A percentile compares a stretch with the other conserved stretches of the same genome.
Evolutionary conservation across 2,797 vertebrate genomes (phyloP).

Genomic region (Aythya fuligula): DNA sequence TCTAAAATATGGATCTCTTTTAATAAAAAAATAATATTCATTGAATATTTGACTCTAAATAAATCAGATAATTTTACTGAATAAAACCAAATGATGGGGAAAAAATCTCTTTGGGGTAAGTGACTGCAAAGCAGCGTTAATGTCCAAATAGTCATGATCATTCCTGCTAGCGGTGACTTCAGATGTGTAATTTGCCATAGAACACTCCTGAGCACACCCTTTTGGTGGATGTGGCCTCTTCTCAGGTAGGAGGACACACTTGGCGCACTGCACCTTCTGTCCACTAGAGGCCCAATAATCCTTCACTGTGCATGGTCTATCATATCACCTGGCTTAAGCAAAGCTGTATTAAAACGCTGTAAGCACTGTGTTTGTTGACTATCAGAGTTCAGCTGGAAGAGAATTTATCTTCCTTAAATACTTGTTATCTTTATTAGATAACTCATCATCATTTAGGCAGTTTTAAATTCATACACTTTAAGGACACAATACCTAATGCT

Average conservation of each 20-base stretch:
- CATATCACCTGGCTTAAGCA: slow-evolving; percentile 17
- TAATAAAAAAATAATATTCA: slow-evolving; percentile 10
- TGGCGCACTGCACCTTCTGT: background rate
- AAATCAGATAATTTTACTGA: background rate
- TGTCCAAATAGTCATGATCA: background rate
- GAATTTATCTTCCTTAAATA: slow-evolving; percentile 72
- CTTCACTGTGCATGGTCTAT: background rate
- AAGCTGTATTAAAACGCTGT: background rate
- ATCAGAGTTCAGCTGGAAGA: slow-evolving; percentile 26
- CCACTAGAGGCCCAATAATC: background rate
- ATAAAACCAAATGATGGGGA: background rate
- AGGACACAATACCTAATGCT: slow-evolving; percentile 20
- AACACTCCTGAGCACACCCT: background rate
- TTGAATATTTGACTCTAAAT: background rate
- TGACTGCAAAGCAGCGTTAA: background rate
- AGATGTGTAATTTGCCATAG: background rate
- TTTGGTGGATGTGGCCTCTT: background rate
- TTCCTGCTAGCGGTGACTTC: background rate
- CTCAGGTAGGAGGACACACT: background rate
- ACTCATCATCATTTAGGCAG: slow-evolving; percentile 64
- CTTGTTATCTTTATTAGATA: slow-evolving; percentile 68
- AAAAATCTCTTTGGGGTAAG: background rate
- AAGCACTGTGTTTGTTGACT: slow-evolving; percentile 49
- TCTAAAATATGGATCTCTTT: background rate
- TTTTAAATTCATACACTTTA: slow-evolving; percentile 44